Evolutionary conservation across 2,888 invertebrate species (phyloP).

Genomic region (Laothoe populi): DNA sequence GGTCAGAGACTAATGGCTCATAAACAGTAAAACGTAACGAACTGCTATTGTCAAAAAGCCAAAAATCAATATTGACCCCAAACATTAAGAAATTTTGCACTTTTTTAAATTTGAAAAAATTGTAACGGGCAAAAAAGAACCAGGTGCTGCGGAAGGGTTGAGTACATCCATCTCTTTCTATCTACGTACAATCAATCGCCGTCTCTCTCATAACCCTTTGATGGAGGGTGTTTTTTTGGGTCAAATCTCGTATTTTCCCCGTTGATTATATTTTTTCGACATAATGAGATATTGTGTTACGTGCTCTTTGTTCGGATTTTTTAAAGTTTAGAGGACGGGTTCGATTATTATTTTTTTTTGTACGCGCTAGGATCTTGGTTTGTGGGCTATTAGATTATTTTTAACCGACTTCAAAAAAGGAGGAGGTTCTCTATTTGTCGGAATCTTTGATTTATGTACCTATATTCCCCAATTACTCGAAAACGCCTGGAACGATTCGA

Average conservation of each 20-base stretch:
- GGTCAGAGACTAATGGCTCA: slow-evolving; percentile 69
- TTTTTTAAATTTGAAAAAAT: slow-evolving; percentile 74
- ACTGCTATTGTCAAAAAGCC: slow-evolving; percentile 63
- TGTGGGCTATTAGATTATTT: background rate
- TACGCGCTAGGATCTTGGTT: background rate
- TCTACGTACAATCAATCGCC: slow-evolving; percentile 36
- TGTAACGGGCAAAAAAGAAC: slow-evolving; percentile 59
- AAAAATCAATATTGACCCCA: slow-evolving; percentile 82
- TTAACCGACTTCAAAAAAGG: no score
- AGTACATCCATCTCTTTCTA: slow-evolving; percentile 52
- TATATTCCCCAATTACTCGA: no score
- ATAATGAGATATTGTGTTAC: slow-evolving; percentile 83
- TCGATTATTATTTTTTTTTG: slow-evolving; percentile 19
- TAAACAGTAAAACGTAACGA: slow-evolving; percentile 71
- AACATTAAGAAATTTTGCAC: slow-evolving; percentile 78
- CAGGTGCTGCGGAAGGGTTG: slow-evolving; percentile 82
- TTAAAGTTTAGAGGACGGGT: slow-evolving; percentile 31
- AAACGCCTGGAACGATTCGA: no score
- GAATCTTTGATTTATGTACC: no score
- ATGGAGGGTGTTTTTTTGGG: slow-evolving; percentile 74
- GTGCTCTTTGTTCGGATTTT: slow-evolving; percentile 42
- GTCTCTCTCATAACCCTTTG: slow-evolving; percentile 75
- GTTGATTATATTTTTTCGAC: slow-evolving; percentile 70
- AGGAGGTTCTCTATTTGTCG: no score
- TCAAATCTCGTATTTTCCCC: slow-evolving; percentile 80